Evolutionary conservation across 2,113 vertebrate species (phyloP).

Genomic region (Eudyptes chrysolophus): DNA sequence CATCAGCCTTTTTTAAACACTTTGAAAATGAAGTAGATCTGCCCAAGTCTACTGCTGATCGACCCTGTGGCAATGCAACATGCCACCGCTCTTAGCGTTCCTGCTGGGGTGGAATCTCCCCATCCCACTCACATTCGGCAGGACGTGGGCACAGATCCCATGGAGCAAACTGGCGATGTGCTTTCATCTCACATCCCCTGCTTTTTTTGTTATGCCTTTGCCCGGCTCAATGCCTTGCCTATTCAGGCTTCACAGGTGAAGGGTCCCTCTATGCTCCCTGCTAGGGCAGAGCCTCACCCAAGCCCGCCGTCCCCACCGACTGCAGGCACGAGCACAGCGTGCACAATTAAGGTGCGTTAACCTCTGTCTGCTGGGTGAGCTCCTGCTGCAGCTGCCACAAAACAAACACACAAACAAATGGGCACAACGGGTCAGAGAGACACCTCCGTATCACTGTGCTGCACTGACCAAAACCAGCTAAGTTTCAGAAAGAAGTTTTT

Average conservation of each 20-base stretch:
- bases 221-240: neutral
- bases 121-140: rapidly evolving
- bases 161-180: rapidly evolving
- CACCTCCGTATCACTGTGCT: rapidly evolving
- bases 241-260: neutral
- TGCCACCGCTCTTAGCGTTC: rapidly evolving
- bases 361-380: neutral
- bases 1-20: neutral
- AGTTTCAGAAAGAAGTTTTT: neutral
- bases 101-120: neutral
- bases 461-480: neutral
- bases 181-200: neutral
- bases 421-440: neutral
- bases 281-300: neutral
- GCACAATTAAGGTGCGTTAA: too few species aligned
- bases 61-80: too few species aligned
- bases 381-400: neutral
- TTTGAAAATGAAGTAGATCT: neutral
- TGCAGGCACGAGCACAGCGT: rapidly evolving
- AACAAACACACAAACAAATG: neutral
- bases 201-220: neutral
- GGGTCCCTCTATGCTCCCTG: neutral
- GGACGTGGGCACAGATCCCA: rapidly evolving
- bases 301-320: neutral
- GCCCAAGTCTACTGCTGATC: neutral